These are phyloP conservation scores for Neolamprologus fasciatus DNA, from an alignment of 2,113 vertebrate species.

Conservation along the genomic window DNA sequence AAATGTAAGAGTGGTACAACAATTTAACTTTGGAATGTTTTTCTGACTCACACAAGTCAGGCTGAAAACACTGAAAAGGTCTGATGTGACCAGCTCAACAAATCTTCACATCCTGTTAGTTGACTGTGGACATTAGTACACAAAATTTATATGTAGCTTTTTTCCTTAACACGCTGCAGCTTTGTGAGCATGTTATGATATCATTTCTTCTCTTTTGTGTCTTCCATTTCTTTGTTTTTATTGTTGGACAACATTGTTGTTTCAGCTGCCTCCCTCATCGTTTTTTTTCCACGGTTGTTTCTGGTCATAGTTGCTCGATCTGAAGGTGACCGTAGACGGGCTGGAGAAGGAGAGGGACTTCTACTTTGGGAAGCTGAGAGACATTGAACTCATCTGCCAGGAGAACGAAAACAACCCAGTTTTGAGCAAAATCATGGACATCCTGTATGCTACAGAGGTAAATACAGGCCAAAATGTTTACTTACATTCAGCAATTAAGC, in stretches of 20 bases:
- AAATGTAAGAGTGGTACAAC: accelerated
- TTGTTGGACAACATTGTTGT: not conserved
- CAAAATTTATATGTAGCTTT: not conserved
- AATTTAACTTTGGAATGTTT: not conserved
- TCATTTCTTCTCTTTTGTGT: not conserved
- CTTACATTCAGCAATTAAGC: not conserved
- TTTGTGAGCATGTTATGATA: not conserved
- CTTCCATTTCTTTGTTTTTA: not conserved
- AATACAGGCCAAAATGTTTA: not conserved
- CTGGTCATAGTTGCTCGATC: slow-evolving; percentile 77
- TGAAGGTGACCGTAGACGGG: slow-evolving; percentile 86
- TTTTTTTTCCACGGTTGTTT: not conserved
- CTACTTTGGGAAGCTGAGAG: slow-evolving; percentile 92
- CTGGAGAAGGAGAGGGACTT: slow-evolving; percentile 94
- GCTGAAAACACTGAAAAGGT: not conserved
- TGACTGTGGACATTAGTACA: not conserved
- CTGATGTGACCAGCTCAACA: not conserved
- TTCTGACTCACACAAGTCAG: not conserved
- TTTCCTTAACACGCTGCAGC: not conserved
- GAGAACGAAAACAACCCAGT: slow-evolving; percentile 79
- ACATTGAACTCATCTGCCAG: slow-evolving; percentile 95
- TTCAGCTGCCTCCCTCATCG: not conserved
- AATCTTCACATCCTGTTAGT: not conserved
- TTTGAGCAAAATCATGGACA: slow-evolving; percentile 79
- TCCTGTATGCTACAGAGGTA: slow-evolving; percentile 93